Evolutionary conservation across 2,797 vertebrate species (phyloP).

Genomic region (Ctenopoma multispine): DNA sequence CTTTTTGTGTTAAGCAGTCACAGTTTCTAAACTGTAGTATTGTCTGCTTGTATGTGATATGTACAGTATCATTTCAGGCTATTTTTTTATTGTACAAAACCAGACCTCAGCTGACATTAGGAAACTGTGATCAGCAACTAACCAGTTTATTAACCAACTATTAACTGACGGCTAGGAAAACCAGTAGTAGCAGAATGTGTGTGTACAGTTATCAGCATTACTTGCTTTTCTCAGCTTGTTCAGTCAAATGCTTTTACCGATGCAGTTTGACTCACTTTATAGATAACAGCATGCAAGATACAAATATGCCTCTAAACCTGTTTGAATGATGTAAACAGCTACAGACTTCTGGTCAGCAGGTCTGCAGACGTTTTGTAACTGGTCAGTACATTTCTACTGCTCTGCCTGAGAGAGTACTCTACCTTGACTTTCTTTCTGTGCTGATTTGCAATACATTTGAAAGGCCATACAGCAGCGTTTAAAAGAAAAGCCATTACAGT

Average conservation of each 20-base stretch:
- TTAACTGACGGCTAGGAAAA: neutral
- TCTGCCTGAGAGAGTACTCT: neutral
- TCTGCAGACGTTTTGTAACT: neutral
- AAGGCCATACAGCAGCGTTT: slow-evolving; percentile 36
- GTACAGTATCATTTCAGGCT: too few species aligned
- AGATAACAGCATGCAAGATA: too few species aligned
- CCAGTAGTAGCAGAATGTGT: too few species aligned
- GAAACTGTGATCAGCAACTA: neutral
- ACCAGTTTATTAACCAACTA: neutral
- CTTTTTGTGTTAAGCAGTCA: too few species aligned
- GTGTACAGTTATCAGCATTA: too few species aligned
- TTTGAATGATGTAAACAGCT: neutral
- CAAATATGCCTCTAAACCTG: neutral
- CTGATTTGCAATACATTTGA: slow-evolving; percentile 41
- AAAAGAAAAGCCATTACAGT: slow-evolving; percentile 63
- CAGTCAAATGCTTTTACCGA: too few species aligned
- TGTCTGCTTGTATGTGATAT: neutral
- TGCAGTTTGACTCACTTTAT: too few species aligned
- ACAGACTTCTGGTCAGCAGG: neutral
- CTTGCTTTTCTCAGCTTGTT: too few species aligned
- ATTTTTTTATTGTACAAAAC: neutral
- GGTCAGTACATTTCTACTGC: neutral
- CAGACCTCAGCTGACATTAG: neutral
- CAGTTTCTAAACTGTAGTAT: neutral
- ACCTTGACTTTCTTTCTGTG: too few species aligned